A percentile compares a stretch with the other conserved stretches of the same genome.
These are phyloP conservation scores for Galeruca laticollis DNA, from an alignment of 2,888 invertebrate species.

Conservation along the genomic window DNA sequence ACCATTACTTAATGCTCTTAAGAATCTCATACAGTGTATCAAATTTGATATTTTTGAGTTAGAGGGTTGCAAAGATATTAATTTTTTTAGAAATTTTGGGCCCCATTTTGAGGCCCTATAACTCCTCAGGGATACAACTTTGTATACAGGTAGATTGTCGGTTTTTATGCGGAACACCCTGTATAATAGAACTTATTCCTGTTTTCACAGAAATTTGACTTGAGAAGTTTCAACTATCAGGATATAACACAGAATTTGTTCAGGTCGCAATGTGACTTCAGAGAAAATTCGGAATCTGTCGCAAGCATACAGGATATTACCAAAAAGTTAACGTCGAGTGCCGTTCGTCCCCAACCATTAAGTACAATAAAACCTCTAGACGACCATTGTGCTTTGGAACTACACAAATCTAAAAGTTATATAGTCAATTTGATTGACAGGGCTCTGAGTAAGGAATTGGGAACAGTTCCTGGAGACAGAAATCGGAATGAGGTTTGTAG, in stretches of 20 bases:
- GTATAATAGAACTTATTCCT: no score
- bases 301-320: constrained; percentile 39
- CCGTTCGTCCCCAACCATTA: not conserved
- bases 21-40: no score
- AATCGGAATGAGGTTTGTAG: constrained; percentile 43
- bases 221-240: constrained; percentile 43
- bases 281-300: constrained; percentile 11
- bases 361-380: constrained; percentile 48
- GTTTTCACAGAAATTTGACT: constrained; percentile 11
- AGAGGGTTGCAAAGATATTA: no score
- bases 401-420: constrained; percentile 66
- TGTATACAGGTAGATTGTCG: no score
- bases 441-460: constrained; percentile 66
- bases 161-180: no score
- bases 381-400: constrained; percentile 62
- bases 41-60: no score
- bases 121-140: no score
- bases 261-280: constrained; percentile 32
- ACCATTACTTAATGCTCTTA: no score
- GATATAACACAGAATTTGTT: constrained; percentile 41
- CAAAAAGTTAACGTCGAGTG: constrained; percentile 13
- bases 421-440: constrained; percentile 67
- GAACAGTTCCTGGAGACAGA: constrained; percentile 58
- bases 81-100: no score
- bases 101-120: no score